Base-by-base conservation (phyloP, 1,140 invertebrate genomes). In the Harlomillsia oculata region DNA sequence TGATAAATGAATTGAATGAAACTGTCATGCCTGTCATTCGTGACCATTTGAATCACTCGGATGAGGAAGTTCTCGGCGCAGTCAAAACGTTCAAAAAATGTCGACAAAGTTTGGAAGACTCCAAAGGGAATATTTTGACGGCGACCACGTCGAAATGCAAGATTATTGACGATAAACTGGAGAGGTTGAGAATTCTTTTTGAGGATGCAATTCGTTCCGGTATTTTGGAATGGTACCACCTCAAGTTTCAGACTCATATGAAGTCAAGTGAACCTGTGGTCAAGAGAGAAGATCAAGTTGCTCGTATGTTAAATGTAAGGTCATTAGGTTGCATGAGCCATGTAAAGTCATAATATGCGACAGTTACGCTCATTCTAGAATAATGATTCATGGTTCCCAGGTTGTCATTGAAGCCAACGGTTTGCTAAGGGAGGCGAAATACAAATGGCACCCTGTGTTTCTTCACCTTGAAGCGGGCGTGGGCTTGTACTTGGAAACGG, bases 171-270 rank as follows among this genome's bases (percentile, higher is more conserved):
- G n/a, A n/a, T n/a, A n/a, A n/a, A n/a, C n/a, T n/a, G n/a, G n/a
- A n/a, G n/a, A n/a, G n/a, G n/a, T n/a, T n/a, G n/a, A n/a, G n/a
- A n/a, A 53, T 36, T 43, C 14, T 45, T 18, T 37, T 61, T 5
- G 41, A 52, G 9, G 46, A 51, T 1, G 48, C 34, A 3, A 16
- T 65, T 2, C 54, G 59, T 18, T 56, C 62, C 53, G 40, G 36
- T 5, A 51, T 65, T 9, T 36, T 62, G 13, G 53, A 62, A 34
- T 65, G 63, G 63, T 65, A 65, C 26, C 28, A 62, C 23, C 34
- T 34, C 6, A 52, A 41, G 26, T 62, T 29, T 28, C 18, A 6
- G 6, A 29, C 20, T 11, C 21, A 6, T 48, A 20, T 21, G 20
- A 41, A 41, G 40, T 41, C 9, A 41, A 13, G 18, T 11, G 8